Conservation (phyloP, 2,797 vertebrate species). For the Esox lucius region DNA sequence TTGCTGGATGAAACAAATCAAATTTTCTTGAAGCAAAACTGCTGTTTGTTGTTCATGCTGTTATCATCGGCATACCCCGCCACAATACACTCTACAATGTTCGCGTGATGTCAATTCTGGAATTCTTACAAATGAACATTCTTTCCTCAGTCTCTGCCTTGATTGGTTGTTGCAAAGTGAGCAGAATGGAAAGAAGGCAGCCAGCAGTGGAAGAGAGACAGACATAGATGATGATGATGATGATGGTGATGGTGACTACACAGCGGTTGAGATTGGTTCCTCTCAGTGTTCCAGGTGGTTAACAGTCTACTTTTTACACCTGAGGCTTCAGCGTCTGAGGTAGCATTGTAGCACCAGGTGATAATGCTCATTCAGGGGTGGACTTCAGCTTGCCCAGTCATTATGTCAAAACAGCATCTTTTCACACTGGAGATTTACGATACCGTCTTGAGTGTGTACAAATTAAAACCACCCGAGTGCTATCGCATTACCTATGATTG, state of each 20-base stretch:
- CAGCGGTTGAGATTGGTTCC: conserved; percentile 4
- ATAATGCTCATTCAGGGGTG: neutral
- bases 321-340: conserved; percentile 21
- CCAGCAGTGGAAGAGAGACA: neutral
- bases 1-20: neutral
- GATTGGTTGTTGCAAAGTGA: neutral
- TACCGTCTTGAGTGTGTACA: neutral
- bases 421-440: neutral
- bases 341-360: neutral
- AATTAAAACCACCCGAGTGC: conserved; percentile 4
- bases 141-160: neutral
- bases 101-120: neutral
- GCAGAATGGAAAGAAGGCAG: neutral
- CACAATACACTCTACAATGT: neutral
- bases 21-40: neutral
- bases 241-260: conserved; percentile 8
- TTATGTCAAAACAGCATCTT: neutral
- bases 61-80: neutral
- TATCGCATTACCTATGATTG: neutral
- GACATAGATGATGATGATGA: conserved; percentile 10
- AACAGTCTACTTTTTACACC: conserved; percentile 15
- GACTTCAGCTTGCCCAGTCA: conserved; percentile 2
- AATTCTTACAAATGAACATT: neutral
- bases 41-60: neutral
- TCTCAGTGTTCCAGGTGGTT: conserved; percentile 29